Evolutionary conservation across 2,113 vertebrate genomes (phyloP), one percentile per base, ranked within the genome.

Genomic region (Numenius arquata): DNA sequence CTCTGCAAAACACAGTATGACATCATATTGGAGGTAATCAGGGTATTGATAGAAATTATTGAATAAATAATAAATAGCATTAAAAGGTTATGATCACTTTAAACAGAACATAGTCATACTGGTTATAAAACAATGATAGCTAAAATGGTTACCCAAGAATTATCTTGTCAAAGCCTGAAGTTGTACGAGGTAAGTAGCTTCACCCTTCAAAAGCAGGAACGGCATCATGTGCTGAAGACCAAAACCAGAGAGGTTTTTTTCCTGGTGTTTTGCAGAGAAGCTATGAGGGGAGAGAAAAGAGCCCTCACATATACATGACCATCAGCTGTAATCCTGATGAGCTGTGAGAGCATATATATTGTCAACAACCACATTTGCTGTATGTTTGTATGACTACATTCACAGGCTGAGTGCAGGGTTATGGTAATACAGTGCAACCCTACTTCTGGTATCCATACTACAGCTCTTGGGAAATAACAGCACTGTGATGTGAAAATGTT

Each of bases 291-390:
- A 53, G 16, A 52, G 10, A 83, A 56, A 71, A 65, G 41, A 59
- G 12, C 1, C 6, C 4, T 40, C 17, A 9, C 38, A 14, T 34
- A 41, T 4, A 29, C 9, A 32, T 22, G 12, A 18, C 34, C 22
- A 10, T 56, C 18, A 50, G 5, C 26, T 25, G 5, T 75, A 70
- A 62, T 48, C 12, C 40, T 29, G 11, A 13, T 1, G 2, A 47
- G 4, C 1, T 1, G 11, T n/a, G 41, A 43, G 23, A 7, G 11
- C 18, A 30, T 25, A 11, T 34, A n/a, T 18, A 19, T 8, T n/a
- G 25, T 58, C 40, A 32, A 3, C 14, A 83, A 5, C 8, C 30
- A 22, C 29, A 11, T 83, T 65, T 45, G 8, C 25, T 27, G 2
- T 8, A 30, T 32, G 8, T 45, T 65, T 34, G 14, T 38, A 21